Conservation (phyloP, 2,888 invertebrate genomes). For the Drosophila suboccidentalis region DNA sequence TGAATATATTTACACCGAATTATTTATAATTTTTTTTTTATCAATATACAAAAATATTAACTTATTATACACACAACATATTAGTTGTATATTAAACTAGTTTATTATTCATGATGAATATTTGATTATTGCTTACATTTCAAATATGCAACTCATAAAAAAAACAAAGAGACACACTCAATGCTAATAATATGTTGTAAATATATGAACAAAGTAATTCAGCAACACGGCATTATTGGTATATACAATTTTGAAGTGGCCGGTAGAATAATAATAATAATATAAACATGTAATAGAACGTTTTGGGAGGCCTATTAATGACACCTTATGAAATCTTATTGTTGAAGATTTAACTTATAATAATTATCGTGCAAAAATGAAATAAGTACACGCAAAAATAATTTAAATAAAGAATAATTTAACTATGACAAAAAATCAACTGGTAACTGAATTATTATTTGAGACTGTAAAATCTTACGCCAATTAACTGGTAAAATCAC, state of each 20-base stretch:
- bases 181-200: constrained; percentile 55
- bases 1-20: constrained; percentile 76
- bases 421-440: constrained; percentile 55
- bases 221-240: constrained; percentile 54
- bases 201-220: constrained; percentile 54
- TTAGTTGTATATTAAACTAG: constrained; percentile 77
- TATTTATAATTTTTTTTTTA: constrained; percentile 72
- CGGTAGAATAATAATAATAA: constrained; percentile 27
- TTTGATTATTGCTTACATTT: constrained; percentile 78
- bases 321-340: constrained; percentile 65
- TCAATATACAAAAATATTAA: constrained; percentile 61
- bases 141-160: constrained; percentile 68
- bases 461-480: constrained; percentile 2
- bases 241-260: constrained; percentile 64
- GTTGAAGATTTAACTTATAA: constrained; percentile 71
- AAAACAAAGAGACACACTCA: constrained; percentile 56
- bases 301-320: constrained; percentile 58
- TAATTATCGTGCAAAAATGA: constrained; percentile 66
- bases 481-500: constrained; percentile 32
- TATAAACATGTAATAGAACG: constrained; percentile 51
- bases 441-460: constrained; percentile 25
- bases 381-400: constrained; percentile 59
- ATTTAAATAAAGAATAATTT: constrained; percentile 63
- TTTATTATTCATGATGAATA: constrained; percentile 77
- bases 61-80: constrained; percentile 69